Evolutionary conservation across 2,113 vertebrate genomes (phyloP).

Genomic region (Isichthys henryi): DNA sequence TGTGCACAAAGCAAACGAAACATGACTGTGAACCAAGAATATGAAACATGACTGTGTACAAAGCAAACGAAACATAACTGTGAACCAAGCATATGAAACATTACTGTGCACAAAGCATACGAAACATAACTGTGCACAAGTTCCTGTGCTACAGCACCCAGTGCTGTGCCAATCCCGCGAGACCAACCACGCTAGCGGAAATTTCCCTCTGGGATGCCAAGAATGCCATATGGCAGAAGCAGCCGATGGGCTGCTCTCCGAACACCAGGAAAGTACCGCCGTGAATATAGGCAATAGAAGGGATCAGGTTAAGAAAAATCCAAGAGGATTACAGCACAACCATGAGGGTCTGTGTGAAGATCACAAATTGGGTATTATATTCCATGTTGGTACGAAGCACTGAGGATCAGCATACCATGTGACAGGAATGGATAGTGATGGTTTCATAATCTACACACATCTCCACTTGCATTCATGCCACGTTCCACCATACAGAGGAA

Average conservation of each 20-base stretch:
- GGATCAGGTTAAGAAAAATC: not conserved
- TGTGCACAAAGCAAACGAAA: too few relatives aligned
- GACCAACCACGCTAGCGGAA: not conserved
- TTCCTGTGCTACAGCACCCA: not conserved
- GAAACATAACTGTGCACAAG: too few relatives aligned
- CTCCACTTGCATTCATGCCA: not conserved
- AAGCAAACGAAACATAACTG: too few relatives aligned
- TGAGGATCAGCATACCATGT: not conserved
- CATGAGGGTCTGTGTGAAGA: not conserved
- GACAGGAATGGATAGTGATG: not conserved
- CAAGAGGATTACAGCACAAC: not conserved
- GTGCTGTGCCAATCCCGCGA: not conserved
- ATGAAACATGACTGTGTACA: not conserved
- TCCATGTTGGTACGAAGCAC: not conserved
- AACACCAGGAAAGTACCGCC: not conserved
- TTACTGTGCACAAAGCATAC: too few relatives aligned
- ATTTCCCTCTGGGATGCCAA: slow-evolving; percentile 1
- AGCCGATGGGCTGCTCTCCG: not conserved
- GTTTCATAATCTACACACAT: not conserved
- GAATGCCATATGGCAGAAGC: not conserved
- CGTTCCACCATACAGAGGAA: not conserved
- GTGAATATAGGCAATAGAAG: not conserved
- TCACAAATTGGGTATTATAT: not conserved
- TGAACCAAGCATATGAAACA: not conserved
- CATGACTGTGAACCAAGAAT: not conserved